A percentile compares a stretch with the other conserved stretches of the same genome.
These are phyloP conservation scores for Mormyrus proboscirostris DNA, from an alignment of 2,797 vertebrate genomes.

Conservation along the genomic window DNA sequence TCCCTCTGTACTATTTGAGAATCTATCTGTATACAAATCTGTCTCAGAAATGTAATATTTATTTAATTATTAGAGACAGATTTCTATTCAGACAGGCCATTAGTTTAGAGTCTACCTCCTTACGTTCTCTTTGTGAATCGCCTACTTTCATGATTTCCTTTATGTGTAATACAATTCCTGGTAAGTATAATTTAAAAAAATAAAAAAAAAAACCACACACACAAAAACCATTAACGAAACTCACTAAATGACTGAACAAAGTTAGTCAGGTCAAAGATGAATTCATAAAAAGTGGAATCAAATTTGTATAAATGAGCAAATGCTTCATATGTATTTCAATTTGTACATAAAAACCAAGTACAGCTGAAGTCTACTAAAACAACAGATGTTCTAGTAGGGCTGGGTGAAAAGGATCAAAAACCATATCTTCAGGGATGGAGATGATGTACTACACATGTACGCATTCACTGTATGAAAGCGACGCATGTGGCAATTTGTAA, in stretches of 20 bases:
- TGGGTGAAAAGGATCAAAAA: too few relatives aligned
- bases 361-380: not conserved
- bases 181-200: not conserved
- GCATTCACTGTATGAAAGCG: not conserved
- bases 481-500: not conserved
- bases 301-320: not conserved
- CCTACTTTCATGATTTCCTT: not conserved
- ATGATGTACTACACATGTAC: not conserved
- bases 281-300: not conserved
- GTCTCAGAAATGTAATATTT: not conserved
- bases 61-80: not conserved
- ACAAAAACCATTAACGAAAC: not conserved
- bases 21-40: not conserved
- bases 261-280: not conserved
- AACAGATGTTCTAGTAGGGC: too few relatives aligned
- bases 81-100: not conserved
- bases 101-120: not conserved
- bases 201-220: too few relatives aligned
- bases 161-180: not conserved
- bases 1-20: not conserved
- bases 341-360: not conserved
- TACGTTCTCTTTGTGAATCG: not conserved
- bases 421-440: not conserved
- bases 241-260: not conserved
- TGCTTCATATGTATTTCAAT: not conserved